Evolutionary conservation across 1,140 invertebrate genomes (phyloP), one percentile per base, ranked within the genome.

Genomic region (Heliconius hermathena): DNA sequence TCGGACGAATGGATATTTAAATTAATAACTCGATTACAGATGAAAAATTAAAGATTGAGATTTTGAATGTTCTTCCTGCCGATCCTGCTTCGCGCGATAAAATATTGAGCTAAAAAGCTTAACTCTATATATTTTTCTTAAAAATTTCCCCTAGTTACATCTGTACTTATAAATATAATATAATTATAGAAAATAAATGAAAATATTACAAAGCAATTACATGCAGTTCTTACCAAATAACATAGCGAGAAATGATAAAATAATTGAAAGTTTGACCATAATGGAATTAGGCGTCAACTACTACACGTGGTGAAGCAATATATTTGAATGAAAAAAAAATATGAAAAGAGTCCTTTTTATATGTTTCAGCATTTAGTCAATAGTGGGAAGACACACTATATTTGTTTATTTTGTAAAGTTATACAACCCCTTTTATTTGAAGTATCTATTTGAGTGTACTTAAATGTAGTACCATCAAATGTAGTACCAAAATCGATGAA

Each of bases 371-470:
- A 16, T 66, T 66, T 26, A 13, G 4, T 66, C 26, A 66, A 29
- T 13, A 22, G 60, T 5, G 11, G 60, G 13, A 29, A 66, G 13
- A 66, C n/a, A 57, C 8, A 22, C 6, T n/a, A 9, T 9, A 13
- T 66, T 66, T 66, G 60, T 66, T 66, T 66, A 29, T 66, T 29
- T 66, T 66, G 60, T 66, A 66, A 66, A 66, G 60, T 29, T 57
- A 66, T 66, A 66, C 60, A 26, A 29, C 22, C 60, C 60, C 29
- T 66, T 66, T 66, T 66, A 29, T 26, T 66, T 22, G 26, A 29
- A 26, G 60, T 57, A 9, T n/a, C 20, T 22, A 11, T 57, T n/a
- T 57, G 54, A 22, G 54, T 57, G n/a, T 57, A 57, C 54, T 57
- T 11, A 57, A 9, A 9, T 11, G n/a, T 57, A 52, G 49, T 52